phyloP scores from a whole-genome alignment of 1,140 invertebrate species.

The Leptinotarsa lineolata region DNA sequence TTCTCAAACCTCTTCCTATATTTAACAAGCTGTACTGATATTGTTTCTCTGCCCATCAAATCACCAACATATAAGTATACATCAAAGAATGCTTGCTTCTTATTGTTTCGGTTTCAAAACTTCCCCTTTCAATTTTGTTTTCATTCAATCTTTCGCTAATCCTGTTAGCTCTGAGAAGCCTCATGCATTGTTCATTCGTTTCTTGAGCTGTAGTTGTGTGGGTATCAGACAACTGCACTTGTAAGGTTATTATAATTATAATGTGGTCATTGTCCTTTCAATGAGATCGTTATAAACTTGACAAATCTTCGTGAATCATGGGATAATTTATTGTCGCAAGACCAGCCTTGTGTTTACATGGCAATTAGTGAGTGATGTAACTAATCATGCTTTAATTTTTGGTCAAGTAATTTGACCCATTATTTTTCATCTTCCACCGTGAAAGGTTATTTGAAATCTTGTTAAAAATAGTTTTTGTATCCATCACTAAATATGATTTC shows the following conservation, averaged over 20 bases:
- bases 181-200: not conserved
- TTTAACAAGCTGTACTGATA: too few species aligned
- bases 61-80: too few species aligned
- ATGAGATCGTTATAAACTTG: slow-evolving; percentile 9
- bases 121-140: not conserved
- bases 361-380: not conserved
- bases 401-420: too few species aligned
- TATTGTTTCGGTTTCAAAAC: too few species aligned
- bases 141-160: slow-evolving; percentile 14
- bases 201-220: slow-evolving; percentile 13
- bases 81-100: too few species aligned
- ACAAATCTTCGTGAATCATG: slow-evolving; percentile 8
- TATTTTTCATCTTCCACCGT: too few species aligned
- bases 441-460: too few species aligned
- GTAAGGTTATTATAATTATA: slow-evolving; percentile 12
- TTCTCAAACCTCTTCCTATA: too few species aligned
- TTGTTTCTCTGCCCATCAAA: too few species aligned
- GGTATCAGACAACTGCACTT: slow-evolving; percentile 25
- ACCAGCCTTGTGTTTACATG: not conserved
- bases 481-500: too few species aligned
- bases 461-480: too few species aligned
- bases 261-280: slow-evolving; percentile 23
- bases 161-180: slow-evolving; percentile 17
- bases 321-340: not conserved
- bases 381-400: too few species aligned